Evolutionary conservation across 2,888 invertebrate genomes (phyloP).

Genomic region (Epicampocera succincta): DNA sequence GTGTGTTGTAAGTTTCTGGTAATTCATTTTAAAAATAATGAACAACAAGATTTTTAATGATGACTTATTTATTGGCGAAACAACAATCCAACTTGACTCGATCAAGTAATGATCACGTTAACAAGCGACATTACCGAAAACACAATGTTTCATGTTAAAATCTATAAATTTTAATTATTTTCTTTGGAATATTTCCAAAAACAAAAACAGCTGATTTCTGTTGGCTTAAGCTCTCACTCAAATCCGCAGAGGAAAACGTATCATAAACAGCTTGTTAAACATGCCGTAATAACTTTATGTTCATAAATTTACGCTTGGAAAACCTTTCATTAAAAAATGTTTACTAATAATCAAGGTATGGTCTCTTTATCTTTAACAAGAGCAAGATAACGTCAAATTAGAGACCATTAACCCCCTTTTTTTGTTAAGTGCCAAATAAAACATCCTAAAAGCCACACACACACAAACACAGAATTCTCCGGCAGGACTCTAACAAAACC

Average conservation of each 20-base stretch:
- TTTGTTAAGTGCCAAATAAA: background rate
- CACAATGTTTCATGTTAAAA: slow-evolving; percentile 40
- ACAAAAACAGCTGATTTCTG: background rate
- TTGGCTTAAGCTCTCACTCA: background rate
- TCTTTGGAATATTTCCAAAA: slow-evolving; percentile 32
- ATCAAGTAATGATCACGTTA: slow-evolving; percentile 40
- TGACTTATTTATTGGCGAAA: too few species aligned
- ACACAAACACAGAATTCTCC: background rate
- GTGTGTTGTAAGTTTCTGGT: background rate
- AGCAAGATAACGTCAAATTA: slow-evolving; percentile 67
- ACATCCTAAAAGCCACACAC: slow-evolving; percentile 6
- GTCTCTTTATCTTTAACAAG: slow-evolving; percentile 48
- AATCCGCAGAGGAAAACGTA: background rate
- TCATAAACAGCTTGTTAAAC: slow-evolving; percentile 60
- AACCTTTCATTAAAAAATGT: slow-evolving; percentile 54
- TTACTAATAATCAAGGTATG: slow-evolving; percentile 50
- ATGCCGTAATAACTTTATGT: slow-evolving; percentile 48
- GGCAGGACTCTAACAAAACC: slow-evolving; percentile 4
- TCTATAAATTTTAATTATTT: slow-evolving; percentile 50
- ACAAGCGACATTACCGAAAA: slow-evolving; percentile 11
- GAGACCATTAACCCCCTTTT: slow-evolving; percentile 63
- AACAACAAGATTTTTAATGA: background rate
- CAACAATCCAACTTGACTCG: slow-evolving; percentile 15
- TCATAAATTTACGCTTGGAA: slow-evolving; percentile 63
- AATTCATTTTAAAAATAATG: background rate